Evolutionary conservation across 2,797 vertebrate species (phyloP), one percentile per base, ranked within the genome.

Genomic region (Ispidina picta): DNA sequence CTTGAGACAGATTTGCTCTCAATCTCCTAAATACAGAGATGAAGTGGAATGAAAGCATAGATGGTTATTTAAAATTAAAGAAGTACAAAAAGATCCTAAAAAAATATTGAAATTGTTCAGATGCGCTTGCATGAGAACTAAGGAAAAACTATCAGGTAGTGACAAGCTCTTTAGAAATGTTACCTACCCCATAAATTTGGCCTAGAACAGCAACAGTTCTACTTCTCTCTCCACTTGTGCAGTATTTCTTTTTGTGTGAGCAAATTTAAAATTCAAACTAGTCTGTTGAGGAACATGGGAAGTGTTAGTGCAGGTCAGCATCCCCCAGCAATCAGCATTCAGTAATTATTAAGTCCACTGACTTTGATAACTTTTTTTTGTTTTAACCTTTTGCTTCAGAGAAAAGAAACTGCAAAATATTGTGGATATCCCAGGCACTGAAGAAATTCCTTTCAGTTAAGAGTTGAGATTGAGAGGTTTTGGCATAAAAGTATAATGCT

Each of bases 1-100:
- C 41, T 68, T 39, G 37, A 60, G 64, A 18, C 8, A 20, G 22
- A 39, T 49, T 29, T 0, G 0, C 15, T 44, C 28, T 3, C 1
- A 69, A 48, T 35, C 64, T 12, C 37, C 29, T 37, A 20, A 68
- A 71, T 37, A 10, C 26, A 16, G 43, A 83, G 33, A 9, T 21
- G 17, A 62, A 54, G 15, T 9, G 17, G 31, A 20, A 48, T 64
- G 39, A 58, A n/a, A 37, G 25, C 35, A 49, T 58, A 49, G 15
- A 9, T 48, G 29, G 29, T 39, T 68, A 39, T 12, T 25, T 3
- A 31, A 49, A 49, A 28, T 46, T 15, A 22, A 72, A 76, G 26
- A 44, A 29, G 22, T 65, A 26, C 16, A 23, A 39, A 79, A 75
- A 33, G 21, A 51, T 52, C 28, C 28, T 18, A 17, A 16, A 65